Evolutionary conservation across 2,888 invertebrate genomes (phyloP), one percentile per base, ranked within the genome.

Genomic region (Achlya flavicornis): DNA sequence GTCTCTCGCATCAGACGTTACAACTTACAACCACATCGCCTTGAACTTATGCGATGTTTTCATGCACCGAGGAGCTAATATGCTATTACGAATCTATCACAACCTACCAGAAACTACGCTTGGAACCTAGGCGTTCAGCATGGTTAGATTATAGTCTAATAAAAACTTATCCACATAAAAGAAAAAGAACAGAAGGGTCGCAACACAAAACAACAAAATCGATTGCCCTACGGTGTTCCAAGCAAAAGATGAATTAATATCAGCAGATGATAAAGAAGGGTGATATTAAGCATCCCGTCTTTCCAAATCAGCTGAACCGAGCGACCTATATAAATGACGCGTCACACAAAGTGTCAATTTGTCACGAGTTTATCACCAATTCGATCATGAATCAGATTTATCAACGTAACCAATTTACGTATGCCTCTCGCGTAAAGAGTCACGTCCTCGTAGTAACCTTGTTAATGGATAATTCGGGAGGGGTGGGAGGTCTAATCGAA

Each of bases 401-500:
- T 53, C 19, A 62, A 33, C 11, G 8, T 1, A 8, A 4, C 65
- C 63, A 65, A 33, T 32, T 10, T 61, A 38, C 16, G 32, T 41
- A 57, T 63, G 58, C 19, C 65, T 38, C 19, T 10, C 19, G 8
- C 7, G 1, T 16, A 12, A 7, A 7, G n/a, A 12, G 33, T 32
- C 4, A n/a, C 2, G 7, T 26, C 57, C 57, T 57, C 35, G 2
- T 4, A 19, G 19, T 35, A 26, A 35, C 46, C 8, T n/a, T 48
- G 46, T 35, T 8, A 43, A 11, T 2, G 19, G 14, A 38, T 11
- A 61, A 43, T 46, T 46, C 46, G n/a, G 46, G 46, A n/a, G 46
- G 46, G 46, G 61, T 16, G 48, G 35, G 14, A 67, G 77, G 35
- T 65, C 78, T 68, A 66, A 68, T 75, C 69, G 68, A 58, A 64